Conservation (phyloP, 2,113 vertebrate species). For the Danio rerio region DNA sequence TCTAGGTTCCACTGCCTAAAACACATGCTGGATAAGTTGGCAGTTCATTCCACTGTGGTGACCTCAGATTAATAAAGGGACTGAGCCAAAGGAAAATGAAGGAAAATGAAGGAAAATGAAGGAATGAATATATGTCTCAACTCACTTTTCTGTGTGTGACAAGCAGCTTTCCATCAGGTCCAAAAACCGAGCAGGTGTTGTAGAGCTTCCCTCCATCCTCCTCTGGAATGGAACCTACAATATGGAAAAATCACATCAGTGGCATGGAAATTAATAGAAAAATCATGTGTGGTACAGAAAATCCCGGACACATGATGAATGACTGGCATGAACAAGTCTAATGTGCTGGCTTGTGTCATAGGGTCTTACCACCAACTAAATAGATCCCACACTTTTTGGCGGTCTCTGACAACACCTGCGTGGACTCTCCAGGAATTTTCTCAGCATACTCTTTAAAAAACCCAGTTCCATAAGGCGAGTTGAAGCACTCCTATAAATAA, state of each 20-base stretch:
- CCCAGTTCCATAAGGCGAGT: conserved; percentile 91
- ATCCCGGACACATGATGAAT: not conserved
- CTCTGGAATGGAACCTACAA: conserved; percentile 93
- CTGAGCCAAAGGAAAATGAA: no score
- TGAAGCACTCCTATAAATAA: conserved; percentile 89
- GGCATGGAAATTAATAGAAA: not conserved
- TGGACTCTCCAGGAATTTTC: conserved; percentile 92
- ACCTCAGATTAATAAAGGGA: no score
- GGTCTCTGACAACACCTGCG: conserved; percentile 84
- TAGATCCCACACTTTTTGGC: conserved; percentile 88
- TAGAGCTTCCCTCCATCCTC: conserved; percentile 90
- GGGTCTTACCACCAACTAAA: conserved; percentile 88
- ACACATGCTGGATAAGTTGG: no score
- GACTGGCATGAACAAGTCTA: not conserved
- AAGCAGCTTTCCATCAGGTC: conserved; percentile 87
- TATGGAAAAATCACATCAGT: not conserved
- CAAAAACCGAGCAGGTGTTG: conserved; percentile 91
- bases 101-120: no score
- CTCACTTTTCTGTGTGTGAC: conserved; percentile 92
- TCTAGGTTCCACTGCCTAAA: no score
- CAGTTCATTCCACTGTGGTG: no score
- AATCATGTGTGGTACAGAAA: no score
- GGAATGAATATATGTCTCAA: not conserved
- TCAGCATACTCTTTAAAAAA: conserved; percentile 91
- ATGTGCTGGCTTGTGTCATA: not conserved